These are phyloP conservation scores for Channallabes apus DNA, from an alignment of 2,797 vertebrate genomes.

Conservation along the genomic window DNA sequence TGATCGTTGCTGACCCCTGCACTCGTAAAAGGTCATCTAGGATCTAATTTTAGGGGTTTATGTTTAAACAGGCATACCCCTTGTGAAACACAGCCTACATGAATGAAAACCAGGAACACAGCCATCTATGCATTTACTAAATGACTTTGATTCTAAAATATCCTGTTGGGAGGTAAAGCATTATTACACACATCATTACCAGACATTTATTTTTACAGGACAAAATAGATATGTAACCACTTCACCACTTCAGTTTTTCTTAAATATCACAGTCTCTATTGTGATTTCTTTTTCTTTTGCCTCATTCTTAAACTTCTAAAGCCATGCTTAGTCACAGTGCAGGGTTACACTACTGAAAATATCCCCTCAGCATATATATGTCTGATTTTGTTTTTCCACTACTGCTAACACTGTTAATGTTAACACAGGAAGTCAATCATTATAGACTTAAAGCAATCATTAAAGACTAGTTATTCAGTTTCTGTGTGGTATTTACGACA, in stretches of 20 bases:
- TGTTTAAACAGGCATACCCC: slow-evolving; percentile 73
- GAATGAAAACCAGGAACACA: slow-evolving; percentile 35
- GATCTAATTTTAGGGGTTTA: slow-evolving; percentile 74
- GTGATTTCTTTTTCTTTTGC: not conserved
- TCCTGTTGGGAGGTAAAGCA: not conserved
- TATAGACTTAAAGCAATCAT: slow-evolving; percentile 37
- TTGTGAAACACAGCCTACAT: slow-evolving; percentile 39
- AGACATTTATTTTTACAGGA: not conserved
- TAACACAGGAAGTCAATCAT: slow-evolving; percentile 34
- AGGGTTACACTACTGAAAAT: slow-evolving; percentile 27
- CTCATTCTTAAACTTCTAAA: slow-evolving; percentile 7
- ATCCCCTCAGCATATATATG: not conserved
- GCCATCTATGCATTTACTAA: slow-evolving; percentile 5
- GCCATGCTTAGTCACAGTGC: slow-evolving; percentile 38
- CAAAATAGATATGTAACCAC: not conserved
- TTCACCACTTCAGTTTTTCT: not conserved
- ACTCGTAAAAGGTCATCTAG: slow-evolving; percentile 76
- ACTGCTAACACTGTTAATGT: slow-evolving; percentile 23
- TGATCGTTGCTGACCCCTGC: slow-evolving; percentile 85
- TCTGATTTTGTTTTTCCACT: slow-evolving; percentile 1
- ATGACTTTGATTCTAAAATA: slow-evolving; percentile 5
- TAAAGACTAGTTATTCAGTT: slow-evolving; percentile 21
- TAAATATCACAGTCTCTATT: not conserved
- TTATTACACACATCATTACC: slow-evolving; percentile 1
- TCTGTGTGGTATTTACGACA: slow-evolving; percentile 7